A percentile compares a stretch with the other conserved stretches of the same genome.
These are phyloP conservation scores for Neodontobutis hainanensis DNA, from an alignment of 2,113 vertebrate genomes.

Conservation along the genomic window DNA sequence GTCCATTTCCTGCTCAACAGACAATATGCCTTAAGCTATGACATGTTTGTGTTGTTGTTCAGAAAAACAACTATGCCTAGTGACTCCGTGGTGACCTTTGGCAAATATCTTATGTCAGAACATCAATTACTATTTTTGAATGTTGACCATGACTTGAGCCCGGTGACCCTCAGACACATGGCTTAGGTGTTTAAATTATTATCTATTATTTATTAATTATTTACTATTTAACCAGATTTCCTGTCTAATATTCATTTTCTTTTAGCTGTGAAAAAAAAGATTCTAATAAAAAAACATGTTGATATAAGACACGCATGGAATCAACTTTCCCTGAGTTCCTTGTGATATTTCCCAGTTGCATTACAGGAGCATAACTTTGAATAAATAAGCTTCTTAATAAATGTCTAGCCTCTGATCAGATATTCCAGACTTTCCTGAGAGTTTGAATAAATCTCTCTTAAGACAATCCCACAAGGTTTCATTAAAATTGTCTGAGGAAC, in stretches of 20 bases:
- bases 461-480: constrained; percentile 17
- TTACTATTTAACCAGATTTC: too few species aligned
- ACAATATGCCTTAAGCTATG: constrained; percentile 14
- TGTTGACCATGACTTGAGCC: background rate
- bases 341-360: background rate
- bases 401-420: background rate
- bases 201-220: too few species aligned
- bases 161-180: constrained; percentile 10
- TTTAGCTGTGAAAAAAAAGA: background rate
- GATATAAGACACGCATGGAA: background rate
- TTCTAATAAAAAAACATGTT: background rate
- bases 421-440: background rate
- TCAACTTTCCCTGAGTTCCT: background rate
- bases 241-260: background rate
- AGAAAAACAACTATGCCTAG: background rate
- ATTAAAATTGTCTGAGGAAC: constrained; percentile 16
- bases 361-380: background rate
- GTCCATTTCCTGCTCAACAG: constrained; percentile 22
- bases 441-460: constrained; percentile 15
- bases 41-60: background rate
- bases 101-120: background rate
- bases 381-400: background rate
- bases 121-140: constrained; percentile 3
- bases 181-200: background rate
- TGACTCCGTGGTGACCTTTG: background rate